Percentiles rank a stretch among this genome's conserved stretches.
These are phyloP conservation scores for Mus spretus DNA, from an alignment of 2,797 vertebrate species.

Conservation along the genomic window DNA sequence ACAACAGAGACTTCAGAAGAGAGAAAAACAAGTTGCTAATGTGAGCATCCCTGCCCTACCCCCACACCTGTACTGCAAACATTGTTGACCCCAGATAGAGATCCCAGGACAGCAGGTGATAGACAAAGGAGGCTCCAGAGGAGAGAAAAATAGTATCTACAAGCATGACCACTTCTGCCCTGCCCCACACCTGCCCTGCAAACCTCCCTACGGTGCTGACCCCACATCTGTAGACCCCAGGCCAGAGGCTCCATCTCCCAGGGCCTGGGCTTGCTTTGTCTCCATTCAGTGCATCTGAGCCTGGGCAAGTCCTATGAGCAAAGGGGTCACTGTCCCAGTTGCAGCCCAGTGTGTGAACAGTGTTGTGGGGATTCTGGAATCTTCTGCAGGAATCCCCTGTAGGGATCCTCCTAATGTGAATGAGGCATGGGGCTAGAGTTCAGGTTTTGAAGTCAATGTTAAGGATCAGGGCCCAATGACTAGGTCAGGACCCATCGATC, in stretches of 20 bases:
- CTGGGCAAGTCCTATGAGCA: background rate
- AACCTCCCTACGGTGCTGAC: background rate
- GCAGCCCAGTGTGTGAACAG: background rate
- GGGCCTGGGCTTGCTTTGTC: background rate
- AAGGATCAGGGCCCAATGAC: background rate
- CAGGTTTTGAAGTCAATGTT: background rate
- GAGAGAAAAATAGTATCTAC: background rate
- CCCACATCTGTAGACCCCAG: background rate
- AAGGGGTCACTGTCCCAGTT: background rate
- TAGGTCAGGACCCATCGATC: no score
- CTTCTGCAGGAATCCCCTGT: background rate
- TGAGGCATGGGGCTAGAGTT: background rate
- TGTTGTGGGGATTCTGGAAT: background rate
- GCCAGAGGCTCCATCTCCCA: background rate
- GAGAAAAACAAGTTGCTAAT: slow-evolving; percentile 65
- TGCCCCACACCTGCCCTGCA: background rate
- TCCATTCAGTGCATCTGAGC: background rate
- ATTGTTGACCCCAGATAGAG: background rate
- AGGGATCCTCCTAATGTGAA: background rate
- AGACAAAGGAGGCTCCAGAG: background rate
- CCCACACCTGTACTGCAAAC: background rate
- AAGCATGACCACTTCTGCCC: background rate
- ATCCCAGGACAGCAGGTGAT: background rate
- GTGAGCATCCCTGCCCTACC: background rate
- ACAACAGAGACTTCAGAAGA: slow-evolving; percentile 11